Evolutionary conservation across 2,888 invertebrate species (phyloP).

Genomic region (Caenorhabditis becei): DNA sequence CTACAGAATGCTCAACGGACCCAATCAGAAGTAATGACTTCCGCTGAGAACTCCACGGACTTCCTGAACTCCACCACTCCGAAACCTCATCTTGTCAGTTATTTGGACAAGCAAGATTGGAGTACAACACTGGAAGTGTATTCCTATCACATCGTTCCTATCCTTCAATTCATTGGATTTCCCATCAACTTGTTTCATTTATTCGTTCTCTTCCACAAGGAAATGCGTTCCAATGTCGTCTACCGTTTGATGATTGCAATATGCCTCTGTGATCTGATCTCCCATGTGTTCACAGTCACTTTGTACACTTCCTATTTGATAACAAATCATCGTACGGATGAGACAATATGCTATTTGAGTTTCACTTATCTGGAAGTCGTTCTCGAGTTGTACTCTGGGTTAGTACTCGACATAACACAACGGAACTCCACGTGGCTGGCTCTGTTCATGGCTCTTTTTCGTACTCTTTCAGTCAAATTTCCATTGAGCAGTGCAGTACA

Average conservation of each 20-base stretch:
- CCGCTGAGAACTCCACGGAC: too few relatives aligned
- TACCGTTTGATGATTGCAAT: constrained; percentile 17
- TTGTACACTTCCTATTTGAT: constrained; percentile 15
- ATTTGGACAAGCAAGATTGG: neutral
- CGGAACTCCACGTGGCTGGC: neutral
- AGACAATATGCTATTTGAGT: constrained; percentile 12
- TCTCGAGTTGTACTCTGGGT: neutral
- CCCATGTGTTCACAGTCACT: neutral
- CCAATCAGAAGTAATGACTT: too few relatives aligned
- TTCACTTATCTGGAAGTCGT: constrained; percentile 5
- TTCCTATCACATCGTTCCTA: neutral
- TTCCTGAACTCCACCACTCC: too few relatives aligned
- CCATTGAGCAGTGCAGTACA: constrained; percentile 13
- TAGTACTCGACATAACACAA: constrained; percentile 1
- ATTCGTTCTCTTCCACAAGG: neutral
- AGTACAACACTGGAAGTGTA: neutral
- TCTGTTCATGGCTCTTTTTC: constrained; percentile 8
- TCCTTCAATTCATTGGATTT: neutral
- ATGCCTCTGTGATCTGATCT: constrained; percentile 1
- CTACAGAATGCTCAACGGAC: too few relatives aligned
- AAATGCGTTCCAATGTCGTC: neutral
- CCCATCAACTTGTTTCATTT: neutral
- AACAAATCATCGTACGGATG: neutral
- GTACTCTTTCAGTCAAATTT: constrained; percentile 21
- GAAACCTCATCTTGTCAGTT: neutral